Evolutionary conservation across 2,797 vertebrate genomes (phyloP), one percentile per base, ranked within the genome.

Genomic region (Anomalospiza imberbis): DNA sequence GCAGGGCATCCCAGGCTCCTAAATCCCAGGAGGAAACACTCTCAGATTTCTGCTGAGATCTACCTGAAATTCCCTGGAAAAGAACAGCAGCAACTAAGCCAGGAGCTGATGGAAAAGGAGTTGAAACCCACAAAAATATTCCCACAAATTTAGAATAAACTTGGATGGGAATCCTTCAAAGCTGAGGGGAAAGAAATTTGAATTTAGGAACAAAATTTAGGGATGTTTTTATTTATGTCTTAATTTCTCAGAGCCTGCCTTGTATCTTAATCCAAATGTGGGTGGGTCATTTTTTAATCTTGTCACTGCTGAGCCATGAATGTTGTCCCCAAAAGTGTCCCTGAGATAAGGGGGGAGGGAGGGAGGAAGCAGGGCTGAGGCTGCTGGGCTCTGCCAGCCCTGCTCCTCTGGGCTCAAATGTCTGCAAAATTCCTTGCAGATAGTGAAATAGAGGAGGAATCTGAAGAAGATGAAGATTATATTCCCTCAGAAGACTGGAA

Each of bases 401-500:
- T 17, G 31, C 81, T 79, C 8, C 2, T 6, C 32, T 6, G 17
- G 12, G 28, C 29, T 65, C 65, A 14, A 77, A 47, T 34, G 40
- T 28, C 57, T 51, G 6, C 66, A 72, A 28, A 8, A 63, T 96
- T 72, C 95, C 78, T 97, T 87, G 40, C 87, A 99, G 99, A 98
- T 93, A 99, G 99, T 75, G 98, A 99, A 97, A 99, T 97, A 71
- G 99, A 99, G 97, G 99, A 99, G 68, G 99, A 99, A 96, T 99
- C 99, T 1, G 99, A 99, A 97, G 99, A 99, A 97, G 99, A 99
- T 96, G 99, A 99, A 97, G 99, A 99, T 97, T 99, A 99, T 95
- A 98, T 99, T 97, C 99, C 99, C 51, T 99, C 99, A 93, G 99
- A 99, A 97, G 99, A 99, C 87, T 99, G 99, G 99, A 99, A 99